These are phyloP conservation scores for Trematomus bernacchii DNA, from an alignment of 2,797 vertebrate species.

Conservation along the genomic window DNA sequence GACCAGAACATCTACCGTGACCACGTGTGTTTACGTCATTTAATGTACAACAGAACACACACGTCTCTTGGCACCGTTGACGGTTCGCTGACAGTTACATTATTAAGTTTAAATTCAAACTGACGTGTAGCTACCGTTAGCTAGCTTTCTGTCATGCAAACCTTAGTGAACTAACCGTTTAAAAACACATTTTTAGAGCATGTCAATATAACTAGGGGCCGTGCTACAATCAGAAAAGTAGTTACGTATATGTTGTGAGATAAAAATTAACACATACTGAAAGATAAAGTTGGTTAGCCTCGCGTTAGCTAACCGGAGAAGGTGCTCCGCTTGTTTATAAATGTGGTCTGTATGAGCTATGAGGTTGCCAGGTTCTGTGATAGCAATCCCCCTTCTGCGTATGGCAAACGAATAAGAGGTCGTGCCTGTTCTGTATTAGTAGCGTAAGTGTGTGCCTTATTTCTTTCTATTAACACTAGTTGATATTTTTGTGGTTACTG, in stretches of 20 bases:
- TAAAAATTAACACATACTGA: conserved; percentile 37
- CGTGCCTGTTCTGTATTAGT: neutral
- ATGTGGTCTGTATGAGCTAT: conserved; percentile 18
- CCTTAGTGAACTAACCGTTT: conserved; percentile 2
- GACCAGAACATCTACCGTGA: neutral
- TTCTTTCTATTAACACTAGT: neutral
- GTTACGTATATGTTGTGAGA: neutral
- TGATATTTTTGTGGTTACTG: neutral
- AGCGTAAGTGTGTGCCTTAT: neutral
- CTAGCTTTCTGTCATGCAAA: conserved; percentile 33
- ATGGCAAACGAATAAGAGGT: neutral
- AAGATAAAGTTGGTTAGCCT: conserved; percentile 36
- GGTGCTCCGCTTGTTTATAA: conserved; percentile 58
- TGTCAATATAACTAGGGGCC: neutral
- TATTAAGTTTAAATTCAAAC: conserved; percentile 9
- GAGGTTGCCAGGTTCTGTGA: conserved; percentile 67
- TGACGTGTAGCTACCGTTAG: conserved; percentile 19
- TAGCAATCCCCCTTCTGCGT: conserved; percentile 28
- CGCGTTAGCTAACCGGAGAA: conserved; percentile 30
- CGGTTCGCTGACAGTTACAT: neutral
- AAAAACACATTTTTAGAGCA: neutral
- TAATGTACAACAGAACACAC: neutral
- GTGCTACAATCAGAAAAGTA: neutral
- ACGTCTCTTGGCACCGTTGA: neutral
- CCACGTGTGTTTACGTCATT: neutral